These are phyloP conservation scores for Leptinotarsa lineolata DNA, from an alignment of 1,140 invertebrate genomes.

Conservation along the genomic window DNA sequence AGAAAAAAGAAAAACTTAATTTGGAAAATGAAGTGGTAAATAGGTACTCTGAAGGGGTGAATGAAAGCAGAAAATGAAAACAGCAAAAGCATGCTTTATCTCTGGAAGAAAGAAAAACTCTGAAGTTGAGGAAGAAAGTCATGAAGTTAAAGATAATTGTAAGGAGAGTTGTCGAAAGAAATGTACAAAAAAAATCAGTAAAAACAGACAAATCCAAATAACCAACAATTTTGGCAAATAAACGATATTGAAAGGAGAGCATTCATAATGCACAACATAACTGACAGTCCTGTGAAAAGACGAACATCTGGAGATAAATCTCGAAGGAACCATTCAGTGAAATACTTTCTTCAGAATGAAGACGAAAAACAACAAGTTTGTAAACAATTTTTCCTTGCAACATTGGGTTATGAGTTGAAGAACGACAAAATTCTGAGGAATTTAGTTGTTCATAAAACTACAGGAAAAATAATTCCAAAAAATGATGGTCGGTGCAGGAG, in stretches of 20 bases:
- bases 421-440: constrained; percentile 14
- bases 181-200: constrained; percentile 13
- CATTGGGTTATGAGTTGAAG: constrained; percentile 11
- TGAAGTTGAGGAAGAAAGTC: not conserved
- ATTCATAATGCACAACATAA: constrained; percentile 16
- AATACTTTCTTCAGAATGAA: constrained; percentile 16
- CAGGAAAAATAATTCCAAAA: not conserved
- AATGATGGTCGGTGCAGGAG: not conserved
- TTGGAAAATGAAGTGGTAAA: constrained; percentile 9
- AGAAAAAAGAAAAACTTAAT: not conserved
- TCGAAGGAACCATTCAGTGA: constrained; percentile 18
- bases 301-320: constrained; percentile 17
- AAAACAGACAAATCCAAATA: constrained; percentile 13
- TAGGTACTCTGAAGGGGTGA: not conserved
- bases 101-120: constrained; percentile 7
- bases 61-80: constrained; percentile 15
- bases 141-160: constrained; percentile 18
- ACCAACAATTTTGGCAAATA: constrained; percentile 10
- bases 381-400: constrained; percentile 5
- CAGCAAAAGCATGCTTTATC: constrained; percentile 19
- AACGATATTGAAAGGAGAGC: not conserved
- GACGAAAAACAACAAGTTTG: not conserved
- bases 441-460: not conserved
- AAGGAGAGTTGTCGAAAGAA: not conserved
- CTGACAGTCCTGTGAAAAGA: constrained; percentile 11